Evolutionary conservation across 2,797 vertebrate species (phyloP).

Genomic region (Oreortyx pictus): DNA sequence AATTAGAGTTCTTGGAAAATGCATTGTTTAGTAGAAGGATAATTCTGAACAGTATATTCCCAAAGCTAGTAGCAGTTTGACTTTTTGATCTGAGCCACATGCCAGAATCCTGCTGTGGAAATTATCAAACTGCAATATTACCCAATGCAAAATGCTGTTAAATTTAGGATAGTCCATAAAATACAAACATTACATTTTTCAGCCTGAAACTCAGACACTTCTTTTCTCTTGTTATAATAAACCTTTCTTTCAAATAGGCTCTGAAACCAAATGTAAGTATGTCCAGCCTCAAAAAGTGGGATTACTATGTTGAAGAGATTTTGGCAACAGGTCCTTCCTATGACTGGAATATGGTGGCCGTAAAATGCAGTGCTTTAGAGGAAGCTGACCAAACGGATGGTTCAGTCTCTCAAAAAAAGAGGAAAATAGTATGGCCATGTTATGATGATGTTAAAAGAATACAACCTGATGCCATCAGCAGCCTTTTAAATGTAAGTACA

Average conservation of each 20-base stretch:
- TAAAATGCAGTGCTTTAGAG: conserved; percentile 79
- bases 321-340: conserved; percentile 93
- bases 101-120: not conserved
- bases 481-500: conserved; percentile 89
- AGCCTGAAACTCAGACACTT: not conserved
- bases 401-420: conserved; percentile 82
- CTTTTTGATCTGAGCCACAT: not conserved
- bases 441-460: conserved; percentile 89
- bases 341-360: conserved; percentile 88
- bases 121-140: not conserved
- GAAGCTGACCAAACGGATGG: conserved; percentile 78
- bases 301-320: conserved; percentile 94
- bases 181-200: not conserved
- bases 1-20: not conserved
- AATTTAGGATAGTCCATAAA: not conserved
- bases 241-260: conserved; percentile 79
- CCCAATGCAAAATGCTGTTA: not conserved
- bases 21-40: not conserved
- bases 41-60: not conserved
- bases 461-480: conserved; percentile 94
- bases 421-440: conserved; percentile 96
- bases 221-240: not conserved
- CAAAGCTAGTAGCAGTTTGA: not conserved
- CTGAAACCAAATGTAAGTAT: conserved; percentile 90
- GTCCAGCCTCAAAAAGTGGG: conserved; percentile 93